Conservation (phyloP, 2,797 vertebrate genomes). For the Betta splendens region DNA sequence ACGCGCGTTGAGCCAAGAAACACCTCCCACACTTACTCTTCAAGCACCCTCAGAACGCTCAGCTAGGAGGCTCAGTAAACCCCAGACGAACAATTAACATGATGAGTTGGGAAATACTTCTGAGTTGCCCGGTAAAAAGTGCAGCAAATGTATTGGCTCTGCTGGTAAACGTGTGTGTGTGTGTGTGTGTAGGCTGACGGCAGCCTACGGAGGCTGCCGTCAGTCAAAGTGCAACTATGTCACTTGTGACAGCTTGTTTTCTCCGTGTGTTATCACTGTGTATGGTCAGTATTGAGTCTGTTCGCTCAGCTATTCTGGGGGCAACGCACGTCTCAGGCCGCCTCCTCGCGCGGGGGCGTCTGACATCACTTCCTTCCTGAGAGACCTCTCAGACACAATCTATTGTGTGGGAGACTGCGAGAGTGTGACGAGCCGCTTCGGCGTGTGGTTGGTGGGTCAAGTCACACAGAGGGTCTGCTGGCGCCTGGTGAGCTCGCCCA, state of each 20-base stretch:
- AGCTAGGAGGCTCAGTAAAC: conserved; percentile 32
- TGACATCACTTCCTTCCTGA: conserved; percentile 68
- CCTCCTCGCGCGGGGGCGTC: background rate
- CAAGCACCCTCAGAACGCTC: conserved; percentile 4
- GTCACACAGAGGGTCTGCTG: conserved; percentile 26
- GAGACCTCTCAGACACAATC: background rate
- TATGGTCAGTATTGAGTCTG: background rate
- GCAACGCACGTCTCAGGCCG: background rate
- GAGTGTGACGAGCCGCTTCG: too few species aligned
- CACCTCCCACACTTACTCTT: conserved; percentile 57
- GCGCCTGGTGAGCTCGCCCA: background rate
- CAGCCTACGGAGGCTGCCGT: background rate
- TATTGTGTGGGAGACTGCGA: conserved; percentile 3
- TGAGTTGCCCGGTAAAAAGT: conserved; percentile 13
- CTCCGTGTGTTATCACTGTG: background rate
- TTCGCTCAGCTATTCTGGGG: background rate
- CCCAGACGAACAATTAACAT: conserved; percentile 55
- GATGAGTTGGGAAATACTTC: conserved; percentile 42
- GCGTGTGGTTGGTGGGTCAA: conserved; percentile 28
- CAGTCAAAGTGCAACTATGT: conserved; percentile 35
- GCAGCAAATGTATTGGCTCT: conserved; percentile 19
- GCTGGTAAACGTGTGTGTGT: conserved; percentile 54
- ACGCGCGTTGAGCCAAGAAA: conserved; percentile 34
- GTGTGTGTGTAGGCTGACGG: conserved; percentile 46
- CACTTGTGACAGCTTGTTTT: background rate